phyloP scores from a whole-genome alignment of 2,888 invertebrate species.

The Strigamia maritima region DNA sequence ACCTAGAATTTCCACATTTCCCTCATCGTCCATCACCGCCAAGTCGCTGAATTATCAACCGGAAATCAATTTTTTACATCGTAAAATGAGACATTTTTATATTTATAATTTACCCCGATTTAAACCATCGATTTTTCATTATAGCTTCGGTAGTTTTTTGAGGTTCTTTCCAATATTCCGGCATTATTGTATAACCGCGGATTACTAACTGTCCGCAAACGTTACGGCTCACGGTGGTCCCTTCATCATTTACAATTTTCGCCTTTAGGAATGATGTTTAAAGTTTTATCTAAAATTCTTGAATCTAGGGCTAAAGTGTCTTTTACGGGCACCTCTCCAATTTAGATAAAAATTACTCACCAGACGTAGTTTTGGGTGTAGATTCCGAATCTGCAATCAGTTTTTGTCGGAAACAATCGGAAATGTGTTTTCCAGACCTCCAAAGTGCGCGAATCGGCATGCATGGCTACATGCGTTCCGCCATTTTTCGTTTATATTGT shows the following conservation, averaged over 20 bases:
- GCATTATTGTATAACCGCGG: conserved; percentile 38
- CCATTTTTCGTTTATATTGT: too few relatives aligned
- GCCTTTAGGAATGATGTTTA: conserved; percentile 25
- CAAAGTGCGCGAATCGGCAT: too few relatives aligned
- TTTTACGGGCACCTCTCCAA: too few relatives aligned
- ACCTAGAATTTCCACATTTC: conserved; percentile 56
- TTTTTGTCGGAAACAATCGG: too few relatives aligned
- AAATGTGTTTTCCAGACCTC: too few relatives aligned
- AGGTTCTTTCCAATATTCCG: conserved; percentile 38
- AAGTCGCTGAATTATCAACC: conserved; percentile 47
- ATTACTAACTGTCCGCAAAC: conserved; percentile 38
- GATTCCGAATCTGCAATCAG: too few relatives aligned
- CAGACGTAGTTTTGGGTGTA: too few relatives aligned
- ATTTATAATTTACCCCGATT: conserved; percentile 37
- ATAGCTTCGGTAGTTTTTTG: conserved; percentile 32
- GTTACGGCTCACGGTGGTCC: conserved; percentile 21
- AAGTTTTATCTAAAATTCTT: too few relatives aligned
- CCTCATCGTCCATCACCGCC: conserved; percentile 55
- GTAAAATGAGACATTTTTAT: not conserved
- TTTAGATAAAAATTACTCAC: too few relatives aligned
- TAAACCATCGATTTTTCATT: conserved; percentile 33
- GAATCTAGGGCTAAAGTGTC: too few relatives aligned
- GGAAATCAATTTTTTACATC: not conserved
- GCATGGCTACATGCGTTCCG: too few relatives aligned
- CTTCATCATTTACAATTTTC: conserved; percentile 37